A percentile compares a stretch with the other conserved stretches of the same genome.
Conservation (phyloP, 2,797 vertebrate species). For the Melanitta fusca region DNA sequence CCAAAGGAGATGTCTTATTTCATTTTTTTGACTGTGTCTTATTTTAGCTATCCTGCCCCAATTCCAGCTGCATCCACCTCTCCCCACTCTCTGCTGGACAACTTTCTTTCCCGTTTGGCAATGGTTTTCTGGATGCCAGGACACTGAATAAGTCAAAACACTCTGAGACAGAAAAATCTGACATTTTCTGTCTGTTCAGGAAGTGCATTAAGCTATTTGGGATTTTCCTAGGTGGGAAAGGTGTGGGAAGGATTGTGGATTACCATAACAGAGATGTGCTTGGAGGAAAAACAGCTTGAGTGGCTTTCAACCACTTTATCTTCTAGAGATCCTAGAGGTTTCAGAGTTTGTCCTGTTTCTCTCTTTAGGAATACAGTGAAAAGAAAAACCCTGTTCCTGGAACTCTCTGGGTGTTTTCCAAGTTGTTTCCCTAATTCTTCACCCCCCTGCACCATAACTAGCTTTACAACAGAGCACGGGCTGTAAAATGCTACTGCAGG, state of each 20-base stretch:
- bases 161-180: neutral
- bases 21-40: too few relatives aligned
- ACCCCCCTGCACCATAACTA: slow-evolving; percentile 22
- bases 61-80: neutral
- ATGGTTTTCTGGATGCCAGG: neutral
- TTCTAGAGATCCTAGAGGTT: neutral
- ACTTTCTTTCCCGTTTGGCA: neutral
- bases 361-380: neutral
- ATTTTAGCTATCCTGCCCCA: neutral
- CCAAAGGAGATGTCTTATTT: too few relatives aligned
- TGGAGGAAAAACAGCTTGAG: neutral
- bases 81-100: neutral
- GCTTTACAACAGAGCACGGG: neutral
- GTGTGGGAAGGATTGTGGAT: neutral
- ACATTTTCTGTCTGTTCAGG: neutral
- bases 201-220: neutral
- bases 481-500: neutral
- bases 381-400: neutral
- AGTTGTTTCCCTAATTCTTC: slow-evolving; percentile 3
- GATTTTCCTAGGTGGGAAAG: neutral
- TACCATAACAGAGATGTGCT: neutral
- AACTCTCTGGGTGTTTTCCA: neutral
- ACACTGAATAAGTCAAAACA: neutral
- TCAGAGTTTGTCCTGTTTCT: neutral
- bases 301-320: neutral